These are phyloP conservation scores for Enteromius argenteus DNA, from an alignment of 2,797 vertebrate genomes.

Conservation along the genomic window DNA sequence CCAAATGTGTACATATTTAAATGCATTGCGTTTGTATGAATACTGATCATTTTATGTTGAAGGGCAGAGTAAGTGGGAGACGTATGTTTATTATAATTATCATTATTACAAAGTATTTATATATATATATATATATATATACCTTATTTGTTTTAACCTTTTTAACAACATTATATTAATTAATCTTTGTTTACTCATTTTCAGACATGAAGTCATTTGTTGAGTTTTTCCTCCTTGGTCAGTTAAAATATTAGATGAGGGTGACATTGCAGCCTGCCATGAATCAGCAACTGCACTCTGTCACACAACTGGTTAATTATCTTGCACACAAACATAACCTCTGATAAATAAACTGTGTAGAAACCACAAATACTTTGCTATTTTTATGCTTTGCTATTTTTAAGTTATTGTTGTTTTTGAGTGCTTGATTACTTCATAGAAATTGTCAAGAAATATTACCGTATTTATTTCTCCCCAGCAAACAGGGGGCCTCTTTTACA, in stretches of 20 bases:
- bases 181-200: background rate
- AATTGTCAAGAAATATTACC: background rate
- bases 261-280: background rate
- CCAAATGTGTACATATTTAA: background rate
- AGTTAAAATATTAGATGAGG: background rate
- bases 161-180: background rate
- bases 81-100: background rate
- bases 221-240: background rate
- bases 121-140: no score
- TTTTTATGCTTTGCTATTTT: background rate
- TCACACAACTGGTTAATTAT: background rate
- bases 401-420: background rate
- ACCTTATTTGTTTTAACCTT: background rate
- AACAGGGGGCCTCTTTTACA: constrained; percentile 21
- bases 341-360: background rate
- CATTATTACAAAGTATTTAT: no score
- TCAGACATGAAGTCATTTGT: background rate
- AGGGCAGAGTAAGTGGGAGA: background rate
- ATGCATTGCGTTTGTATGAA: background rate
- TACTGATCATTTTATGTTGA: background rate
- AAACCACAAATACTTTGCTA: background rate
- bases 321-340: background rate
- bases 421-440: background rate
- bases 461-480: background rate
- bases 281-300: background rate